Base-by-base conservation (phyloP, 2,888 invertebrate genomes). In the Amaurobius ferox region DNA sequence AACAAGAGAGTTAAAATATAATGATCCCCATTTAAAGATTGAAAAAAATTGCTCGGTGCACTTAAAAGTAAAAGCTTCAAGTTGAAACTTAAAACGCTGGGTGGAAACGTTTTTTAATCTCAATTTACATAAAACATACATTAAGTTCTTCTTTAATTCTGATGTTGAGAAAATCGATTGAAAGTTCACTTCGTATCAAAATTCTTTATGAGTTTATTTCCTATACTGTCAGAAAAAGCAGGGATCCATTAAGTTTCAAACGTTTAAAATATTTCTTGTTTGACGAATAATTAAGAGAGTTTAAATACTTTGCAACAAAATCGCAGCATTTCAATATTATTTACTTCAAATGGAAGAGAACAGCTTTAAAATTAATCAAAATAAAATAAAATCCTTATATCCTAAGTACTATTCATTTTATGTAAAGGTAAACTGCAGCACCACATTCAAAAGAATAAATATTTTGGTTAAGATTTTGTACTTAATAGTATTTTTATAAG, bases 51-150 rank as follows among this genome's bases (percentile, higher is more conserved):
- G 26, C 29, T 23, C 19, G 28, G 44, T 76, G 44, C 48, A 76
- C 39, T 64, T 66, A 44, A 66, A 61, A 44, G 23, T 66, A 19
- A 77, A 77, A 30, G 55, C 68, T 16, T 28, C 32, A 32, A 48
- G 55, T 67, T 67, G 76, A 66, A 62, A 78, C 35, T 67, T 40
- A 55, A 62, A 71, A 64, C 44, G 66, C 28, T 32, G 44, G 48
- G 40, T 29, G 44, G 68, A 79, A 72, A 35, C 61, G 44, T 79
- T 71, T 72, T 62, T 79, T 30, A 64, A 79, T 62, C 66, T 79
- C 26, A 72, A 79, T 79, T 79, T 71, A 64, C 79, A 72, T 79
- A 79, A 79, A 79, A 79, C 62, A 48, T 72, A 30, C 79, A 79
- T 79, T 79, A 79, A 44, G 48, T 32, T 9, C 40, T 68, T 61